Base-by-base conservation (phyloP, 2,888 invertebrate species). In the Neocrepidodera transversa region DNA sequence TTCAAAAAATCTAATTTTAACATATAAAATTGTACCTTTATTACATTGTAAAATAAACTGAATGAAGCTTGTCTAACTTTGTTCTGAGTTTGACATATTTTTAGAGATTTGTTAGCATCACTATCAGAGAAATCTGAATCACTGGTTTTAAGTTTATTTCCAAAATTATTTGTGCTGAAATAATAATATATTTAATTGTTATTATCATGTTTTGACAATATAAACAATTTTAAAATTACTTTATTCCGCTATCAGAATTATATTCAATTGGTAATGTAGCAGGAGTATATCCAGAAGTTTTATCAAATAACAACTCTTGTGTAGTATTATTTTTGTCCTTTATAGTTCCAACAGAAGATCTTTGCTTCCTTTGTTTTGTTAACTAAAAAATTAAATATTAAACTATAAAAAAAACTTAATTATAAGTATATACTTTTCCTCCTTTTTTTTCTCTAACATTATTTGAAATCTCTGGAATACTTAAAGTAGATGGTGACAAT, bases 121-220 rank as follows among this genome's bases (percentile, higher is more conserved):
- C 83, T 78, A 75, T 88, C 88, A 0, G 87, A 87, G 76, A 85
- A 82, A 72, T 89, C 89, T 0, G 88, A 88, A 70, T 89, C 89
- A 68, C 87, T 88, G 0, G 86, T 87, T 68, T 82, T 71, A 0
- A 80, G 16, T 43, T 49, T 55, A 40, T 43, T 54, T 6, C 51
- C 56, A 30, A 32, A 8, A 26, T n/a, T 43, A 23, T 20, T 17
- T 17, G 14, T n/a, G 35, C 63, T 62, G 16, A 48, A 57, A 61
- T 30, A 16, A 43, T n/a, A 23, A 57, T n/a, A n/a, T n/a, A n/a
- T n/a, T n/a, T n/a, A 16, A 32, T 26, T 1, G 13, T 52, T 14
- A 30, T 23, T 28, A 16, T 20, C 26, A n/a, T n/a, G n/a, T n/a
- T n/a, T n/a, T n/a, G 6, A 11, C 14, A n/a, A 50, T 40, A 26